Evolutionary conservation across 2,113 vertebrate species (phyloP).

Genomic region (Dolichotis patagonum): DNA sequence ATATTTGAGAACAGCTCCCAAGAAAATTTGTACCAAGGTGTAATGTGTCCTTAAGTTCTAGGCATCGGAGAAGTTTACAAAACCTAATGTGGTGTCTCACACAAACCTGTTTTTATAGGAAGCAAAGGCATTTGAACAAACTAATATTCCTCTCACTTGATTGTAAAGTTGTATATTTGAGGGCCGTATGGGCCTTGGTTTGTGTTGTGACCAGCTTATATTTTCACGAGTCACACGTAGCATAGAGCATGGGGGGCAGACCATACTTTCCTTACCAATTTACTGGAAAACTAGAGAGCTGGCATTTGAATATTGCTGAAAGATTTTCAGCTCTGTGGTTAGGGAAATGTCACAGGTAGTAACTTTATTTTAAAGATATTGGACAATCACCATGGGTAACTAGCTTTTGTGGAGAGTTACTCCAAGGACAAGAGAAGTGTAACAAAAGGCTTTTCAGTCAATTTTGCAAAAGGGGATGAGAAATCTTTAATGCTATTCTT

Average conservation of each 20-base stretch:
- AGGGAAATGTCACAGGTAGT: rapidly evolving
- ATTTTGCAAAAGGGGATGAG: neutral
- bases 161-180: too few species aligned
- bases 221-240: rapidly evolving
- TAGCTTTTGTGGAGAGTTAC: neutral
- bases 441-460: neutral
- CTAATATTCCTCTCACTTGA: rapidly evolving
- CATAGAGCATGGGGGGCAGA: rapidly evolving
- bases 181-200: too few species aligned
- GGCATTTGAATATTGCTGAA: rapidly evolving
- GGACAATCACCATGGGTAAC: neutral
- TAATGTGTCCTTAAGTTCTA: too few species aligned
- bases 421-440: rapidly evolving
- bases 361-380: neutral
- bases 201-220: neutral
- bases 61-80: rapidly evolving
- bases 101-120: neutral
- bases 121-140: neutral
- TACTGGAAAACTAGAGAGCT: neutral
- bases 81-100: too few species aligned
- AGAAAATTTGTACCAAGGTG: rapidly evolving
- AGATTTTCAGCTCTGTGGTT: neutral
- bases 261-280: too few species aligned
- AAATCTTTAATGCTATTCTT: neutral
- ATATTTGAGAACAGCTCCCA: neutral